Base-by-base conservation (phyloP, 64 coral and sea anemone species). In the Stichodactyla helianthus region DNA sequence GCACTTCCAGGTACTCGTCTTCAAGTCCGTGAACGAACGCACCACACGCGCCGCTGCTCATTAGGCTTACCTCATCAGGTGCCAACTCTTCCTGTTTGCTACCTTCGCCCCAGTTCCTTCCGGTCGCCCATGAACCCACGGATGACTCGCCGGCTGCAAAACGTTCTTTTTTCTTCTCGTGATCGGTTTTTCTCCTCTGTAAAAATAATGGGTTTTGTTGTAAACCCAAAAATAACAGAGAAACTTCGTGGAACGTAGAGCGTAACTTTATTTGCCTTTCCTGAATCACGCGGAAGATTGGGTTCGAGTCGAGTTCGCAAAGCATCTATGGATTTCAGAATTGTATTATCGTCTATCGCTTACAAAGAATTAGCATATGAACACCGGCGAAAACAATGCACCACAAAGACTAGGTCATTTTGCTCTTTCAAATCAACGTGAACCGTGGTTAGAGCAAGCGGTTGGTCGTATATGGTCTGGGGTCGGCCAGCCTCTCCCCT, bases 21-120 rank as follows among this genome's bases (percentile, higher is more conserved):
- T 99, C 96, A 50, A 99, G 82, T 27, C 96, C 96, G 64, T 99
- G 90, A n/a, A 99, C 96, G 55, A 99, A 99, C 7, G 93, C 97
- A 0, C 97, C 97, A 68, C 93, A 99, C 19, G 97, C 97, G 6
- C 97, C 97, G 25, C 97, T 99, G 27, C 93, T 94, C 88, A 99
- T 99, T 11, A 99, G 61, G 51, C 85, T 95, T 56, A 99, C 93
- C 50, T 95, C 97, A 56, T 95, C 97, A 6, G 97, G 97, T 22
- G 94, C 85, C 53, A 99, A 51, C 59, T 99, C 97, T 62, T 94
- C 79, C 81, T 67, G 83, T 6, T 87, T 79, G 17, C 54, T 65
- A 51, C 22, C 22, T 4, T 96, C 94, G 12, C 88, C 94, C 93
- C 97, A 95, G 5, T 87, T 92, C 51, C 90, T 77, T 13, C 88